These are phyloP conservation scores for Serripes groenlandicus DNA, from an alignment of 2,888 invertebrate species.

Conservation along the genomic window DNA sequence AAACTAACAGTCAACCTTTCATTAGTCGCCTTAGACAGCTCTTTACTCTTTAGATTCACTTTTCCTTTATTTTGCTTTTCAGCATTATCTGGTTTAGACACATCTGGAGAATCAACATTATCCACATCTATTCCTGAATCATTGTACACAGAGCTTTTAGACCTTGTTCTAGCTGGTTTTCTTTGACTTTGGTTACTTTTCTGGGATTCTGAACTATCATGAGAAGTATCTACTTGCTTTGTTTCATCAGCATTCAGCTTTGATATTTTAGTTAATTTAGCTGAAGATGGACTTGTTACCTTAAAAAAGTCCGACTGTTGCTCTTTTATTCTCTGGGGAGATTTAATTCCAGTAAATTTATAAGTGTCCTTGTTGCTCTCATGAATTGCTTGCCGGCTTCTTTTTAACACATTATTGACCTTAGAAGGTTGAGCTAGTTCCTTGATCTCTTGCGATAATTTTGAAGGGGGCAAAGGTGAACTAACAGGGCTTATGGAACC, in stretches of 20 bases:
- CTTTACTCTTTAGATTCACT: conserved; percentile 1
- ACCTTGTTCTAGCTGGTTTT: conserved; percentile 1
- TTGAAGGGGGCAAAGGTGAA: neutral
- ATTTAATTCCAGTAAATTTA: neutral
- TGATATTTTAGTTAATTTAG: too few species aligned
- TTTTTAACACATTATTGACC: neutral
- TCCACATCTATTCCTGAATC: conserved; percentile 1
- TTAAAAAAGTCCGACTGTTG: too few species aligned
- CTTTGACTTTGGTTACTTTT: neutral
- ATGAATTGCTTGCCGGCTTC: neutral
- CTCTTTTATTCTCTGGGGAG: neutral
- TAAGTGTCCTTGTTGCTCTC: neutral
- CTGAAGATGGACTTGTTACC: too few species aligned
- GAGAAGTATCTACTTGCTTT: too few species aligned
- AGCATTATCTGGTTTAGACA: neutral
- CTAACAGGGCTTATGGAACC: neutral
- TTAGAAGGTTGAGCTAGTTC: too few species aligned
- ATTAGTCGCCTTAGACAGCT: neutral
- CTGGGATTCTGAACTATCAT: too few species aligned
- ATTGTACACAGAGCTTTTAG: conserved; percentile 29
- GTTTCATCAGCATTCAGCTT: too few species aligned
- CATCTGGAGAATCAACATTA: neutral
- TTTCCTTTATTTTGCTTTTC: neutral
- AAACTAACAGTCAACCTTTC: neutral
- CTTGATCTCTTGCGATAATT: neutral